phyloP scores from a whole-genome alignment of 1,140 invertebrate genomes.

The Atopsyche davidsoni region DNA sequence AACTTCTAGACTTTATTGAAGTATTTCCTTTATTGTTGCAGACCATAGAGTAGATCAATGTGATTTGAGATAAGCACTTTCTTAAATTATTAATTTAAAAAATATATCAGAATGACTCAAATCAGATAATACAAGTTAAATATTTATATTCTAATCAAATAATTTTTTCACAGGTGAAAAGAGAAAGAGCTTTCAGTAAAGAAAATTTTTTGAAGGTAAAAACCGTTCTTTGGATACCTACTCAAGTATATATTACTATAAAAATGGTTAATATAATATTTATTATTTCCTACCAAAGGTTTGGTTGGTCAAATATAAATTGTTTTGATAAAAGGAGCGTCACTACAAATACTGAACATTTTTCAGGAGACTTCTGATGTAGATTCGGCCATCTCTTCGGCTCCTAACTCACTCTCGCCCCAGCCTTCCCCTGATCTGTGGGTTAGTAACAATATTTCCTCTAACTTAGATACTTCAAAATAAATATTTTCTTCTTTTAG shows the following conservation, averaged over 20 bases:
- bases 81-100: no score
- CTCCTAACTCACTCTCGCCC: conserved; percentile 46
- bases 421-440: conserved; percentile 48
- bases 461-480: background rate
- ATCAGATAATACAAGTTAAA: no score
- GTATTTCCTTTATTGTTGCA: no score
- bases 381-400: conserved; percentile 48
- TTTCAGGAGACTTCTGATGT: conserved; percentile 46
- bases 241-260: background rate
- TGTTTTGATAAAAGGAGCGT: no score
- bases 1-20: no score
- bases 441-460: conserved; percentile 34
- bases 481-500: no score
- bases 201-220: conserved; percentile 27
- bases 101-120: no score
- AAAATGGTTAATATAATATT: background rate
- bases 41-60: no score
- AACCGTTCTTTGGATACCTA: background rate
- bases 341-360: background rate
- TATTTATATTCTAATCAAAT: conserved; percentile 1
- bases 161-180: conserved; percentile 19
- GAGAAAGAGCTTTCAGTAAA: conserved; percentile 23
- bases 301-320: no score
- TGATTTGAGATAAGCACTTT: no score
- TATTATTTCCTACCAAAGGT: conserved; percentile 3